Evolutionary conservation across 2,888 invertebrate genomes (phyloP).

Genomic region (Habrosyne pyritoides): DNA sequence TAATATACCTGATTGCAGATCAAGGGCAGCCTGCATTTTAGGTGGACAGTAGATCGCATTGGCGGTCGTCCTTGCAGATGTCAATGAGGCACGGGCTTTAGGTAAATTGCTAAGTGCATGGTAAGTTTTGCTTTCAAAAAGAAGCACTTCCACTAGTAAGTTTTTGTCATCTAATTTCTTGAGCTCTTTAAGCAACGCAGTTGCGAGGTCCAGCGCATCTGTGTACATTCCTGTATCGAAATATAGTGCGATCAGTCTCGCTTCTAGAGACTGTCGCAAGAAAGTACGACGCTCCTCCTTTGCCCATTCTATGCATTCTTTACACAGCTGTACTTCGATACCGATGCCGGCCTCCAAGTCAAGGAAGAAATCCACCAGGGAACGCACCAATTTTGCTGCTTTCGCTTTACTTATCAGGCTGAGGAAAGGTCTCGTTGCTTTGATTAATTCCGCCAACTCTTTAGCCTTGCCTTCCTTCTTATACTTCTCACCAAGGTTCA

Average conservation of each 20-base stretch:
- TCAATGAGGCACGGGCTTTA: conserved; percentile 97
- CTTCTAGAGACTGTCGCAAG: conserved; percentile 97
- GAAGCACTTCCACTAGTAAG: conserved; percentile 97
- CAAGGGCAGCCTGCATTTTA: conserved; percentile 98
- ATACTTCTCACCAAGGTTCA: conserved; percentile 95
- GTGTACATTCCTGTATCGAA: conserved; percentile 95
- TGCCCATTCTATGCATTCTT: conserved; percentile 99
- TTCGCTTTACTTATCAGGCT: conserved; percentile 98
- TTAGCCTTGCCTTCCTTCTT: conserved; percentile 97
- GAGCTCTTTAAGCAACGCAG: conserved; percentile 95
- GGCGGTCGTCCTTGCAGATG: conserved; percentile 99
- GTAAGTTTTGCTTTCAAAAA: conserved; percentile 99
- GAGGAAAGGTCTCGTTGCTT: conserved; percentile 97
- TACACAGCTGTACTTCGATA: conserved; percentile 95
- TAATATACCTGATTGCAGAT: conserved; percentile 98
- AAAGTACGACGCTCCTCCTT: conserved; percentile 98
- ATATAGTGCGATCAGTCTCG: conserved; percentile 96
- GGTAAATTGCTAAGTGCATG: conserved; percentile 98
- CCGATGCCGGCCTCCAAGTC: conserved; percentile 98
- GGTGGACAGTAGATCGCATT: conserved; percentile 99
- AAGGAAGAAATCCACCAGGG: conserved; percentile 98
- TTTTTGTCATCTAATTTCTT: conserved; percentile 99
- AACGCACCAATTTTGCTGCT: conserved; percentile 98
- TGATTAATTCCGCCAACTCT: conserved; percentile 95
- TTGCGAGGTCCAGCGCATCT: conserved; percentile 93